phyloP scores from a whole-genome alignment of 1,140 invertebrate genomes.

The Bombus waltoni region DNA sequence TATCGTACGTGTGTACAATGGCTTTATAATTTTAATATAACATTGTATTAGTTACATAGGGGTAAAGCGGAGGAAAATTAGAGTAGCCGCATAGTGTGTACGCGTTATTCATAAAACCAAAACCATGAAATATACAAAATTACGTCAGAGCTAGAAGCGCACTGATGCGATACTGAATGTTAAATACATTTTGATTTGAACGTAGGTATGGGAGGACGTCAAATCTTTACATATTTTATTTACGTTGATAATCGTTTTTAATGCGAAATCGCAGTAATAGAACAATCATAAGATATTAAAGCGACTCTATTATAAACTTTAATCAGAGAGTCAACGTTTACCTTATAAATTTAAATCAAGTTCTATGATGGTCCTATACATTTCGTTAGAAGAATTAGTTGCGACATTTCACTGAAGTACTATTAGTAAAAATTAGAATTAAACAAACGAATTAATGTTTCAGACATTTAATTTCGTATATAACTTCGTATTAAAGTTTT shows the following conservation, averaged over 20 bases:
- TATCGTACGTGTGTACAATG: constrained; percentile 61
- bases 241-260: not conserved
- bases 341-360: not conserved
- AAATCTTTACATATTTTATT: constrained; percentile 1
- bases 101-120: constrained; percentile 45
- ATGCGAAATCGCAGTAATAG: not conserved
- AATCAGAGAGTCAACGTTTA: not conserved
- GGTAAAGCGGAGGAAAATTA: constrained; percentile 58
- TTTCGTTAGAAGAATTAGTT: not conserved
- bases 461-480: constrained; percentile 5
- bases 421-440: constrained; percentile 21
- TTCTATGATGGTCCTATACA: not conserved
- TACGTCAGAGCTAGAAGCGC: constrained; percentile 66
- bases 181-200: constrained; percentile 53
- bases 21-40: constrained; percentile 61
- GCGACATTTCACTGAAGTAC: constrained; percentile 9
- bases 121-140: constrained; percentile 70
- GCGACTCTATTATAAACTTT: constrained; percentile 1
- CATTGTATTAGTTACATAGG: constrained; percentile 53
- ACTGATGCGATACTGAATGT: constrained; percentile 66
- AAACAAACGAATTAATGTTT: constrained; percentile 10
- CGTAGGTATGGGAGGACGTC: not conserved
- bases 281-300: not conserved
- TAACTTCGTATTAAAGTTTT: not conserved
- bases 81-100: constrained; percentile 32